phyloP scores from a whole-genome alignment of 2,797 vertebrate species.

The Mormyrops boulengeri region DNA sequence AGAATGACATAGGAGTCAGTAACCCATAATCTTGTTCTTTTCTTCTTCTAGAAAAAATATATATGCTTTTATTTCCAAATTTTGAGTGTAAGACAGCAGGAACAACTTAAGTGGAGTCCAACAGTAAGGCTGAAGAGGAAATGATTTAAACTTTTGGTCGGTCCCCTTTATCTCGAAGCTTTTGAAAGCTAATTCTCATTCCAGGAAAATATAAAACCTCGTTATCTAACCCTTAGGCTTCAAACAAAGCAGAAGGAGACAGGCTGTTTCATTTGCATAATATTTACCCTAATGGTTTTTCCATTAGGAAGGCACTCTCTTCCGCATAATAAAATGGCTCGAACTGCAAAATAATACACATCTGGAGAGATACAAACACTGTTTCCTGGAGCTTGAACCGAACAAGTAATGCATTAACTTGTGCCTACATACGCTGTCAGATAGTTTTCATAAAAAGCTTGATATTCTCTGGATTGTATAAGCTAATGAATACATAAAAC shows the following conservation, averaged over 20 bases:
- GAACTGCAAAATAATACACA: constrained; percentile 45
- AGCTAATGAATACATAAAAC: constrained; percentile 19
- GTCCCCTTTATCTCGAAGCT: constrained; percentile 24
- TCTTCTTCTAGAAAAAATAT: background rate
- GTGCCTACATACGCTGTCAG: constrained; percentile 16
- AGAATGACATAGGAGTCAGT: background rate
- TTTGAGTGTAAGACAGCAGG: constrained; percentile 6
- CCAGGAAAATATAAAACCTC: constrained; percentile 55
- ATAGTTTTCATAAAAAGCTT: constrained; percentile 15
- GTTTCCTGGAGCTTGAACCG: constrained; percentile 31
- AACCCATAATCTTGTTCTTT: background rate
- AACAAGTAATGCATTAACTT: constrained; percentile 36
- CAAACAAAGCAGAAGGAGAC: constrained; percentile 54
- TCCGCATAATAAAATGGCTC: constrained; percentile 61
- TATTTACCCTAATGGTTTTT: constrained; percentile 67
- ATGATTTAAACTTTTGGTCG: constrained; percentile 24
- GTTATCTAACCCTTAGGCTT: constrained; percentile 57
- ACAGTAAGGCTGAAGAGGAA: constrained; percentile 14
- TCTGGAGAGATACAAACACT: constrained; percentile 37
- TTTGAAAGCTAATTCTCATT: constrained; percentile 53
- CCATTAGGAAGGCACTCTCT: constrained; percentile 60
- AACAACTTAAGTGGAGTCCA: background rate
- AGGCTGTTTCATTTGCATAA: constrained; percentile 59
- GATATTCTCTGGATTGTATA: constrained; percentile 14
- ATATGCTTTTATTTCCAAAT: background rate